Conservation (phyloP, 2,797 vertebrate species). For the Apogon hyalosoma region DNA sequence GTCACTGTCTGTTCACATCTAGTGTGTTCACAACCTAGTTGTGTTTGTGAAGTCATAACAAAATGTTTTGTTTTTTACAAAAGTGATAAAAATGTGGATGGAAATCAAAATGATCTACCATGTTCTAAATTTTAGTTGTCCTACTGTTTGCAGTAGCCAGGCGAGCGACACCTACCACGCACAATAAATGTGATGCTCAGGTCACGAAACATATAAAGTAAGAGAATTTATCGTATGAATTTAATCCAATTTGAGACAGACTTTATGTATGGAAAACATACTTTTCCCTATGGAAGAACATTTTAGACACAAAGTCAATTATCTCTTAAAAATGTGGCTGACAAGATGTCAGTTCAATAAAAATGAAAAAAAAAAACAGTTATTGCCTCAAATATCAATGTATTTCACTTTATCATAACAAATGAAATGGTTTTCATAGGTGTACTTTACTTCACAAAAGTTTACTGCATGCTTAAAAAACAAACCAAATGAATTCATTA, state of each 20-base stretch:
- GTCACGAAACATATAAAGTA: slow-evolving; percentile 33
- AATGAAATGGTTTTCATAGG: slow-evolving; percentile 54
- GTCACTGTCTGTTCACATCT: slow-evolving; percentile 85
- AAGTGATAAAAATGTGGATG: slow-evolving; percentile 35
- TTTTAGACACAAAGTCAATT: slow-evolving; percentile 55
- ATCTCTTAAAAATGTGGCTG: slow-evolving; percentile 31
- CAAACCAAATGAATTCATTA: slow-evolving; percentile 36
- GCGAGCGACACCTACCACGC: slow-evolving; percentile 13
- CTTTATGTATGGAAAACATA: slow-evolving; percentile 33
- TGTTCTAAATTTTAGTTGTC: slow-evolving; percentile 30
- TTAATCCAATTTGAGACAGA: slow-evolving; percentile 43
- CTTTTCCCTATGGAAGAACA: slow-evolving; percentile 67
- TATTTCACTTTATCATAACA: slow-evolving; percentile 67
- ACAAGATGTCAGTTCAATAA: slow-evolving; percentile 40
- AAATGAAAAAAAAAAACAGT: slow-evolving; percentile 65
- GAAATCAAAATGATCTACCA: slow-evolving; percentile 53
- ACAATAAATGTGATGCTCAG: slow-evolving; percentile 22
- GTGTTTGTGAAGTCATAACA: slow-evolving; percentile 67
- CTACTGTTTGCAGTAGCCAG: slow-evolving; percentile 32
- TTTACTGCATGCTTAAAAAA: slow-evolving; percentile 73
- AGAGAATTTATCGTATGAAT: slow-evolving; percentile 33
- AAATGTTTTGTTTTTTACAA: slow-evolving; percentile 25
- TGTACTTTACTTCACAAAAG: slow-evolving; percentile 63
- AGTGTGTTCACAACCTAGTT: slow-evolving; percentile 75
- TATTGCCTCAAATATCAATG: slow-evolving; percentile 85